Evolutionary conservation across 1,140 invertebrate genomes (phyloP).

Genomic region (Atta cephalotes): DNA sequence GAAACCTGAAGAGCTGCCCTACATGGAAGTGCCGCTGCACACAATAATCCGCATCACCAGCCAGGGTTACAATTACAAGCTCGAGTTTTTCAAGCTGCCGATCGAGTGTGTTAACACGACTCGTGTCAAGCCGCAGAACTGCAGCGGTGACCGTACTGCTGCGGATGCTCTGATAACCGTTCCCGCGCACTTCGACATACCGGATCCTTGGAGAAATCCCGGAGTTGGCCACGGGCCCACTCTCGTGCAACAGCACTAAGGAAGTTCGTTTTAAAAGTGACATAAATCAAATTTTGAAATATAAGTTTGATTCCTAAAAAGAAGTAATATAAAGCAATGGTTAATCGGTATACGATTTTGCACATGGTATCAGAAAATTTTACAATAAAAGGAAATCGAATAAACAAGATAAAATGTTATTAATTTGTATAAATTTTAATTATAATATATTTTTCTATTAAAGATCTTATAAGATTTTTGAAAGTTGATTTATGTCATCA

Average conservation of each 20-base stretch:
- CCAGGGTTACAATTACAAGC: conserved; percentile 93
- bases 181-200: conserved; percentile 90
- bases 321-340: background rate
- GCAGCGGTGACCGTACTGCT: conserved; percentile 87
- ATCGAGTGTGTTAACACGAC: conserved; percentile 95
- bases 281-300: conserved; percentile 20
- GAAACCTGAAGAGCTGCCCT: conserved; percentile 94
- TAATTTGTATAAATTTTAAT: conserved; percentile 9
- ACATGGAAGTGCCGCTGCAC: conserved; percentile 96
- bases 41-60: conserved; percentile 95
- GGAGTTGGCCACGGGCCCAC: conserved; percentile 77
- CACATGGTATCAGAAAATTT: background rate
- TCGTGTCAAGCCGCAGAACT: conserved; percentile 90
- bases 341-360: background rate
- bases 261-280: background rate
- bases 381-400: background rate
- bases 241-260: conserved; percentile 83
- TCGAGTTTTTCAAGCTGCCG: conserved; percentile 93
- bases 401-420: background rate
- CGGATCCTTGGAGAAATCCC: conserved; percentile 84
- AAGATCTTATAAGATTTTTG: background rate
- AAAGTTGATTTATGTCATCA: conserved; percentile 8
- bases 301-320: background rate
- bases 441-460: background rate
- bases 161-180: conserved; percentile 90